Percentiles rank a stretch among this genome's conserved stretches.
phyloP scores from a whole-genome alignment of 1,140 invertebrate species.

The Ctenoplectra terminalis region DNA sequence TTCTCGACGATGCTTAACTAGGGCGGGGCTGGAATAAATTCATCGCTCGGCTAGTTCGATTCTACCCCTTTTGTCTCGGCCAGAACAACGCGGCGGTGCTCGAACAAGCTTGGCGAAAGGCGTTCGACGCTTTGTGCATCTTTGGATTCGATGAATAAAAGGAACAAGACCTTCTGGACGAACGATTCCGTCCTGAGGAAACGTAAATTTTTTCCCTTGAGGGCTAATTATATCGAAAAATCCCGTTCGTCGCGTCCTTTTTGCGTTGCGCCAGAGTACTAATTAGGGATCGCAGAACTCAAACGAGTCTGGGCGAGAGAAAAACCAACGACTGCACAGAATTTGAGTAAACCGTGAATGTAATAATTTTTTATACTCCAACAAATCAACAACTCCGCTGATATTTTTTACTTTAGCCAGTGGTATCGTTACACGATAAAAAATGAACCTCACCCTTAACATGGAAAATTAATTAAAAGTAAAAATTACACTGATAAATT shows the following conservation, averaged over 20 bases:
- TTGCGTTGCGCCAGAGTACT: too few relatives aligned
- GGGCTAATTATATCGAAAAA: background rate
- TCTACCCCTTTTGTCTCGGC: conserved; percentile 37
- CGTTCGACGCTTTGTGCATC: conserved; percentile 26
- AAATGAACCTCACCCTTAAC: too few relatives aligned
- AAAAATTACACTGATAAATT: too few relatives aligned
- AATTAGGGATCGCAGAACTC: too few relatives aligned
- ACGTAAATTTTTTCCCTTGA: background rate
- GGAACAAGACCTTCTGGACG: background rate
- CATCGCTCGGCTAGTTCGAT: conserved; percentile 40
- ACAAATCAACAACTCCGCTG: too few relatives aligned
- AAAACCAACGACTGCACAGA: too few relatives aligned
- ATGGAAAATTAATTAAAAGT: too few relatives aligned
- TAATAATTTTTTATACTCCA: too few relatives aligned
- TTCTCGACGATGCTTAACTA: conserved; percentile 40
- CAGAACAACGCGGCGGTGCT: background rate
- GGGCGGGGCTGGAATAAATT: conserved; percentile 48
- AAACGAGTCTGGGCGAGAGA: too few relatives aligned
- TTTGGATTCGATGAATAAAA: conserved; percentile 3
- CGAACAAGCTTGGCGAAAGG: background rate
- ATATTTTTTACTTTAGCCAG: too few relatives aligned
- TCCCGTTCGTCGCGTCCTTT: background rate
- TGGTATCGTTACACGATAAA: too few relatives aligned
- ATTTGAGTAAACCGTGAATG: too few relatives aligned
- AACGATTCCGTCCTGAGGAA: background rate